These are phyloP conservation scores for Phengaris arion DNA, from an alignment of 2,888 invertebrate species.

Conservation along the genomic window DNA sequence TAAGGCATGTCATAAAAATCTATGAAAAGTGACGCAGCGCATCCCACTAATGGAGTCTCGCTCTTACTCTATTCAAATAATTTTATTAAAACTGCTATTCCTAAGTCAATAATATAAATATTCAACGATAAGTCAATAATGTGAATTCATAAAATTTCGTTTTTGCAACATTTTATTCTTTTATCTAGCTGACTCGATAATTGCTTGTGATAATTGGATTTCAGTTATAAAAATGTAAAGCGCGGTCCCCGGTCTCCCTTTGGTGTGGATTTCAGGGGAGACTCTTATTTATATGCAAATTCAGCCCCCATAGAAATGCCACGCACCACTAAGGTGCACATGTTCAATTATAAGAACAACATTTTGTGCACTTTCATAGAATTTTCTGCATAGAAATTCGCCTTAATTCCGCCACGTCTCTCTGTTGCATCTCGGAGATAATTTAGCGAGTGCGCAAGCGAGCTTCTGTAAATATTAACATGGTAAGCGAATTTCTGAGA, in stretches of 20 bases:
- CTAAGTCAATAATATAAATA: background rate
- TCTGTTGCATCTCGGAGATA: slow-evolving; percentile 46
- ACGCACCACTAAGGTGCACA: slow-evolving; percentile 71
- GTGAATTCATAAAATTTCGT: background rate
- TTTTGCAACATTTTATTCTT: background rate
- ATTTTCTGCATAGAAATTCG: slow-evolving; percentile 58
- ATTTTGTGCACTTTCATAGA: slow-evolving; percentile 72
- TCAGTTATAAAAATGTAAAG: slow-evolving; percentile 71
- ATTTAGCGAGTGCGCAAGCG: slow-evolving; percentile 48
- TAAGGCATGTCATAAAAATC: too few species aligned
- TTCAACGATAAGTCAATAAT: background rate
- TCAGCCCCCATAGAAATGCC: slow-evolving; percentile 60
- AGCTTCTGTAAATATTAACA: slow-evolving; percentile 56
- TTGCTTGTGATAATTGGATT: slow-evolving; percentile 74
- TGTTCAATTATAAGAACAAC: slow-evolving; percentile 75
- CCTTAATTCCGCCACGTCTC: slow-evolving; percentile 60
- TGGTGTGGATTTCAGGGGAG: slow-evolving; percentile 56
- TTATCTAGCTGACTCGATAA: slow-evolving; percentile 68
- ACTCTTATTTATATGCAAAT: slow-evolving; percentile 78
- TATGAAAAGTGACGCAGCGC: too few species aligned
- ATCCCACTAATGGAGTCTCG: too few species aligned
- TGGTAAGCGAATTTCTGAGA: slow-evolving; percentile 38
- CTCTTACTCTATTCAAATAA: too few species aligned
- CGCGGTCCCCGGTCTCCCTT: slow-evolving; percentile 54
- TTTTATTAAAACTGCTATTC: background rate